Conservation (phyloP, 2,888 invertebrate genomes). For the Dugesia japonica region DNA sequence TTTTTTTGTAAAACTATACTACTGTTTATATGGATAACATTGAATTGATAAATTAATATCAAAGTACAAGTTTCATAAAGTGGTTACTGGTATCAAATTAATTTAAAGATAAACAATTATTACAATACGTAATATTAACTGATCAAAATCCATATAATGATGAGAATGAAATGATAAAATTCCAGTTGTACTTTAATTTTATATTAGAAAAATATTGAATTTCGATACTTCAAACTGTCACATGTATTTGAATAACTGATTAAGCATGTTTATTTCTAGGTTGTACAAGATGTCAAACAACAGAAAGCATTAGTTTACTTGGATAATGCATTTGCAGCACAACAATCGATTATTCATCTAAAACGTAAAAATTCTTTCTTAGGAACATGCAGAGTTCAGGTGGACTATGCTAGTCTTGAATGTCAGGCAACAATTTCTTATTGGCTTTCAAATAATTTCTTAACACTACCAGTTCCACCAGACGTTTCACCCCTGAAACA, state of each 20-base stretch:
- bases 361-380: not conserved
- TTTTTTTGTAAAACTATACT: too few relatives aligned
- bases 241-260: not conserved
- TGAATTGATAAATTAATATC: not conserved
- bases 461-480: constrained; percentile 3
- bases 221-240: not conserved
- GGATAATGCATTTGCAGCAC: constrained; percentile 8
- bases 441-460: constrained; percentile 11
- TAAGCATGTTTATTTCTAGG: not conserved
- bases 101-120: not conserved
- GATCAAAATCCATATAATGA: not conserved
- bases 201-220: not conserved
- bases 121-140: not conserved
- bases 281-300: constrained; percentile 3
- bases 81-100: not conserved
- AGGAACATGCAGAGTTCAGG: not conserved
- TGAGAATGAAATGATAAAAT: not conserved
- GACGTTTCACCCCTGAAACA: not conserved
- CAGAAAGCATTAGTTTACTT: not conserved
- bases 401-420: not conserved
- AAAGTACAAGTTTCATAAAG: not conserved
- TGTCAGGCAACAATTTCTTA: not conserved
- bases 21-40: too few relatives aligned
- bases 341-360: constrained; percentile 10
- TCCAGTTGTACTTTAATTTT: constrained; percentile 10